phyloP scores from a whole-genome alignment of 2,113 vertebrate species.

The Passerina amoena region DNA sequence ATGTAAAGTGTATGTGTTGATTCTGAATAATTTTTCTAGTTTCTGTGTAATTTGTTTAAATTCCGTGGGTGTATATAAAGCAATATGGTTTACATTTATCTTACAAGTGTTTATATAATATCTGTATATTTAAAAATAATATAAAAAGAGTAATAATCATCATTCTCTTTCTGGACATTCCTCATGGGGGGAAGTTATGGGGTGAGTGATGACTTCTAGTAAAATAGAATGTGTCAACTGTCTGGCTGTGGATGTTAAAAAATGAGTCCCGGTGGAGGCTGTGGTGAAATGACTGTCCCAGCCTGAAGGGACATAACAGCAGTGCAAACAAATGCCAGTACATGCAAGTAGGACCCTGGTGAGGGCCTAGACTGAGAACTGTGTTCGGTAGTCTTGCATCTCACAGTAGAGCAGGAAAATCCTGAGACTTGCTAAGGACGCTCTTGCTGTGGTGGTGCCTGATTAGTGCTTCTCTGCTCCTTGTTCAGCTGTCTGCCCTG shows the following conservation, averaged over 20 bases:
- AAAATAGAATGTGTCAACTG: background rate
- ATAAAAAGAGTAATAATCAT: background rate
- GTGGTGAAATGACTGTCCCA: background rate
- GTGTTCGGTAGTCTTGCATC: background rate
- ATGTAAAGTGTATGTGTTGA: background rate
- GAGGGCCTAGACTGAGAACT: background rate
- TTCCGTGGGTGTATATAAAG: background rate
- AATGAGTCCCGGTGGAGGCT: rapidly evolving
- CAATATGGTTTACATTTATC: background rate
- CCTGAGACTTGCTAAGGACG: background rate
- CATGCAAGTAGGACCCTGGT: background rate
- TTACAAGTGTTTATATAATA: background rate
- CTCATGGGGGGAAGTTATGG: background rate
- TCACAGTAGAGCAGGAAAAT: background rate
- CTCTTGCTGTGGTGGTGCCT: background rate
- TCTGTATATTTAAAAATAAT: background rate
- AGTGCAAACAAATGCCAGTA: background rate
- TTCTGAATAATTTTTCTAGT: background rate
- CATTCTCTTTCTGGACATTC: background rate
- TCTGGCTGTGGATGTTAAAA: background rate
- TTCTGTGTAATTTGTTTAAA: background rate
- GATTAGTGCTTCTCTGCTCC: background rate
- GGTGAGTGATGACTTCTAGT: background rate
- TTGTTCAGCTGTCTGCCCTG: background rate
- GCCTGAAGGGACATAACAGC: background rate